These are phyloP conservation scores for Mastigias papua DNA, from an alignment of 30 jellyfish, hydroid and myxozoan genomes.

Conservation along the genomic window DNA sequence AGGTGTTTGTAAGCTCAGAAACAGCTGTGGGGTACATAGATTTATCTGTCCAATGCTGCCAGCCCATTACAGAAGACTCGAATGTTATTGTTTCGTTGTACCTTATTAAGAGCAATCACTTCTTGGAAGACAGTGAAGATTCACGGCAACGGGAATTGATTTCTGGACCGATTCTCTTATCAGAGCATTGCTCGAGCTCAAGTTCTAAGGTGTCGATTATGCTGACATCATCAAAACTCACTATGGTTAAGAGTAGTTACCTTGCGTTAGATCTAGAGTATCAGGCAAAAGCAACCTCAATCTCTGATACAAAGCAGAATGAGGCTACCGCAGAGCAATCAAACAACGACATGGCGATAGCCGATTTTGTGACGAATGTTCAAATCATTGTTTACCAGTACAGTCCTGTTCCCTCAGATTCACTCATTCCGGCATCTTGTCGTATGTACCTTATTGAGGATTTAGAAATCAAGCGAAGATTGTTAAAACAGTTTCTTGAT, in stretches of 20 bases:
- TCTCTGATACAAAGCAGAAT: not conserved
- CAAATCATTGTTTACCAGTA: slow-evolving; percentile 59
- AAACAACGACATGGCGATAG: slow-evolving; percentile 22
- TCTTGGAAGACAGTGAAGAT: slow-evolving; percentile 37
- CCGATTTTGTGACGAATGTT: slow-evolving; percentile 59
- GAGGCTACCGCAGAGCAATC: not conserved
- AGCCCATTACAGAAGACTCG: slow-evolving; percentile 29
- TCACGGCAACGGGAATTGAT: slow-evolving; percentile 31
- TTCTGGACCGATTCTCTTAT: slow-evolving; percentile 79
- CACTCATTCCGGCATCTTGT: slow-evolving; percentile 44
- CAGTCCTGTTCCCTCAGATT: slow-evolving; percentile 1
- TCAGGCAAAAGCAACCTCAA: slow-evolving; percentile 5
- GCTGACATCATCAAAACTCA: slow-evolving; percentile 74
- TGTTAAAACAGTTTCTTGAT: slow-evolving; percentile 12
- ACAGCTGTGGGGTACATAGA: slow-evolving; percentile 86
- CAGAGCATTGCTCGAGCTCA: slow-evolving; percentile 21
- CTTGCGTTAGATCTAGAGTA: slow-evolving; percentile 70
- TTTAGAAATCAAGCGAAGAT: slow-evolving; percentile 12
- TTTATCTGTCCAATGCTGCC: slow-evolving; percentile 63
- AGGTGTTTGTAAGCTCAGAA: slow-evolving; percentile 74
- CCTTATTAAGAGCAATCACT: slow-evolving; percentile 8
- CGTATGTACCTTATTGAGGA: slow-evolving; percentile 42
- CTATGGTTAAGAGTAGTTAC: slow-evolving; percentile 57
- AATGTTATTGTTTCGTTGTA: slow-evolving; percentile 51
- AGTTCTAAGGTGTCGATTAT: slow-evolving; percentile 50